A percentile compares a stretch with the other conserved stretches of the same genome.
phyloP scores from a whole-genome alignment of 2,888 invertebrate species.

The Folsomia manolachei region DNA sequence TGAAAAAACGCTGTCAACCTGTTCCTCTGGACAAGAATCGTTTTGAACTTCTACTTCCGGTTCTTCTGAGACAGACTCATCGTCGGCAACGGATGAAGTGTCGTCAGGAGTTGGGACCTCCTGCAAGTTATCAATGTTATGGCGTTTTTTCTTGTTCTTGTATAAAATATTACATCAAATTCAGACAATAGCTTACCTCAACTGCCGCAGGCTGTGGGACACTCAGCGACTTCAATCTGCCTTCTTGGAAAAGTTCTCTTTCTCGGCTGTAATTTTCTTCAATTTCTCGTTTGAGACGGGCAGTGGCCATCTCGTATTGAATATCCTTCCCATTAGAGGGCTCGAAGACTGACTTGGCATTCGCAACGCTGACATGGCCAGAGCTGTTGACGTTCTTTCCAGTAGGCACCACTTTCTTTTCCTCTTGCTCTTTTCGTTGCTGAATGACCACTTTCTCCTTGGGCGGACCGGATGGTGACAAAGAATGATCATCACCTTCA shows the following conservation, averaged over 20 bases:
- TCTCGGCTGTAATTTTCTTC: conserved; percentile 47
- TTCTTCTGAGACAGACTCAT: neutral
- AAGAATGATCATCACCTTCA: neutral
- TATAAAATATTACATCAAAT: too few relatives aligned
- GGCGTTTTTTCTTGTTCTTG: conserved; percentile 3
- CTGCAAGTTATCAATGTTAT: neutral
- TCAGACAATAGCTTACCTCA: too few relatives aligned
- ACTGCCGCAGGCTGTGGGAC: neutral
- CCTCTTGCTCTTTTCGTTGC: neutral
- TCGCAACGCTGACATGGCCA: too few relatives aligned
- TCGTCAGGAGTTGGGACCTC: neutral
- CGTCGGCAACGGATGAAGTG: too few relatives aligned
- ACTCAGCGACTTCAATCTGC: conserved; percentile 25
- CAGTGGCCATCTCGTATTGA: conserved; percentile 47
- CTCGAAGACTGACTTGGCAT: neutral
- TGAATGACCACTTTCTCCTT: neutral
- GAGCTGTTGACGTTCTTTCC: neutral
- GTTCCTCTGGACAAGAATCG: neutral
- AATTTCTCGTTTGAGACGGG: conserved; percentile 47
- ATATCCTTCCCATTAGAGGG: conserved; percentile 24
- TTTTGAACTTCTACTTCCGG: neutral
- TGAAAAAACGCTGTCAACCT: too few relatives aligned
- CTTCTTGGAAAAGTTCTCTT: conserved; percentile 40
- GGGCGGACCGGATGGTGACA: neutral
- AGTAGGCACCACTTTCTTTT: neutral